Conservation (phyloP, 2,888 invertebrate species). For the Taphrorychus bicolor region DNA sequence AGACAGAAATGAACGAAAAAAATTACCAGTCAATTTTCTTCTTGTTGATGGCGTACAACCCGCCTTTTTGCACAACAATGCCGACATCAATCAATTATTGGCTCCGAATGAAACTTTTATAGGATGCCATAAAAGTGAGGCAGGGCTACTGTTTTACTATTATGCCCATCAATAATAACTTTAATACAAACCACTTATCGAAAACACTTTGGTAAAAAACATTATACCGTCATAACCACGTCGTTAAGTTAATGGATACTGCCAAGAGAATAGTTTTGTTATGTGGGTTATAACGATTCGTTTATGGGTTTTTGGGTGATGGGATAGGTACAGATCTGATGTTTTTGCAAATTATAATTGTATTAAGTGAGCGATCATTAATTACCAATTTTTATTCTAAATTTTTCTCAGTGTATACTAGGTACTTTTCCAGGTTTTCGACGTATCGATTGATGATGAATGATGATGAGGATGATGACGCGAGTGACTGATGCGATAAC, state of each 20-base stretch:
- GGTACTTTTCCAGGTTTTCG: too few species aligned
- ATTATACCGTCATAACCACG: conserved; percentile 34
- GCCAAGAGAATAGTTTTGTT: conserved; percentile 27
- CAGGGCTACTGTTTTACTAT: conserved; percentile 45
- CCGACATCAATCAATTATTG: conserved; percentile 11
- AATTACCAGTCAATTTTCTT: not conserved
- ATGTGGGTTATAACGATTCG: not conserved
- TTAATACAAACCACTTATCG: conserved; percentile 34
- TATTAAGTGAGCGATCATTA: too few species aligned
- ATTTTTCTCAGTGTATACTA: too few species aligned
- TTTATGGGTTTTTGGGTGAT: not conserved
- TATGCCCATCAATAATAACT: conserved; percentile 37
- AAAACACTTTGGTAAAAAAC: conserved; percentile 37
- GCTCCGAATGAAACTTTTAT: conserved; percentile 21
- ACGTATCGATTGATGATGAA: too few species aligned
- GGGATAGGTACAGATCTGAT: not conserved
- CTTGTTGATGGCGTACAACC: too few species aligned
- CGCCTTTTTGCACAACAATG: not conserved
- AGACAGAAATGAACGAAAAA: not conserved
- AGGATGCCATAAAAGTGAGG: conserved; percentile 40
- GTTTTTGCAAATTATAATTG: too few species aligned
- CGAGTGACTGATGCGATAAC: too few species aligned
- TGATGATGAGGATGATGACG: too few species aligned
- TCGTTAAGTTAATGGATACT: conserved; percentile 40
- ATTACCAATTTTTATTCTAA: too few species aligned